Base-by-base conservation (phyloP, 2,113 vertebrate species). In the Platichthys stellatus region DNA sequence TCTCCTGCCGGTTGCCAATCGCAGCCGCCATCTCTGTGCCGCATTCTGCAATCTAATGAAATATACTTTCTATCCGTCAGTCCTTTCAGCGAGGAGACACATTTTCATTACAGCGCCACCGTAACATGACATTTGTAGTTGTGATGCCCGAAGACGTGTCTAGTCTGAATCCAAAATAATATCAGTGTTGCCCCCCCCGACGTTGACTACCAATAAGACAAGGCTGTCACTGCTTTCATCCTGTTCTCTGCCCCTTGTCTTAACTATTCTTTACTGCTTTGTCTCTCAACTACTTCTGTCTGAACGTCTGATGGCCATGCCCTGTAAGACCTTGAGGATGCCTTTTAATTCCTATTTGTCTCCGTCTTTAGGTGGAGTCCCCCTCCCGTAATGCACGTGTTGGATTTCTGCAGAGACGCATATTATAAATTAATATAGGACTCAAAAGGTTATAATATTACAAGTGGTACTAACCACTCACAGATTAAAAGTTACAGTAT, bases 21-120 rank as follows among this genome's bases (percentile, higher is more conserved):
- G 90, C 63, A 57, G 66, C 35, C 24, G 28, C 80, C 54, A 77
- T 83, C 76, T 72, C 62, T 21, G 66, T 70, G 65, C 67, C 63
- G 43, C 58, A 80, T 82, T 79, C 70, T 40, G 70, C 66, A 83
- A 82, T 86, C 81, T 82, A 86, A 88, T 91, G 81, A 91, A 92
- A 92, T 88, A 81, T 78, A 83, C 83, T 90, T 86, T 82, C 83
- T 47, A 43, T 86, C 84, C 77, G 89, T 88, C 89, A 91, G 57
- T 47, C 66, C 83, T 73, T 83, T 86, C 75, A 78, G 66, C 58
- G 65, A 77, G 57, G 71, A 31, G 31, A 84, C 74, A 75, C 63
- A 15, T 91, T 92, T 92, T 92, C 78, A 90, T 90, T 86, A 92
- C 21, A 23, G 74, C 26, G 72, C 53, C 86, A 81, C 61, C 70